phyloP scores from a whole-genome alignment of 1,140 invertebrate species.

The Zaprionus gabonicus region DNA sequence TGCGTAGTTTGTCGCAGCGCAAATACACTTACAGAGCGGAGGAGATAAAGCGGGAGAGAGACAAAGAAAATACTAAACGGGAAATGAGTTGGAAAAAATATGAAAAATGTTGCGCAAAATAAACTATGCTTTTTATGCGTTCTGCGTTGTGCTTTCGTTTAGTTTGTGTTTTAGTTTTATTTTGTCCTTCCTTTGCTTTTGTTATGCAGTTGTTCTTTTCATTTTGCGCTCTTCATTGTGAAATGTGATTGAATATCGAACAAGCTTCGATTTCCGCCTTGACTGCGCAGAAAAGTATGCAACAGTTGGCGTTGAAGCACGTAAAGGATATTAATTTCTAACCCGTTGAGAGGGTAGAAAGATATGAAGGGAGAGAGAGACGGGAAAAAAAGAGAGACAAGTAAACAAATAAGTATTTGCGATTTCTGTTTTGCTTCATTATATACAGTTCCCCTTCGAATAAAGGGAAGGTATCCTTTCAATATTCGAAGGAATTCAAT shows the following conservation, averaged over 20 bases:
- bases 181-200: background rate
- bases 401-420: background rate
- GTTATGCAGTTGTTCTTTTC: background rate
- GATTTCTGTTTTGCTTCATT: background rate
- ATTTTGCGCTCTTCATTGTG: background rate
- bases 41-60: background rate
- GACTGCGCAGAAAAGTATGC: conserved; percentile 10
- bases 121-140: background rate
- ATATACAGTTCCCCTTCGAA: no score
- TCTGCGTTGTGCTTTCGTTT: background rate
- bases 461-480: background rate
- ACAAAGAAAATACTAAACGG: background rate
- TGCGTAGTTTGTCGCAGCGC: conserved; percentile 25
- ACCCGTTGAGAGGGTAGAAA: background rate
- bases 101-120: background rate
- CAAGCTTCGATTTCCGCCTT: background rate
- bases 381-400: background rate
- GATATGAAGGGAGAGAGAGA: background rate
- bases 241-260: background rate
- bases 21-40: conserved; percentile 43
- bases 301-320: conserved; percentile 7
- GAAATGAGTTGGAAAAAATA: conserved; percentile 1
- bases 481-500: no score
- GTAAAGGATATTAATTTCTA: conserved; percentile 9
- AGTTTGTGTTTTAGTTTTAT: background rate